Evolutionary conservation across 37 sponge, comb jelly and placozoan genomes (phyloP).

Genomic region (Chondrilla cf. caribensis): DNA sequence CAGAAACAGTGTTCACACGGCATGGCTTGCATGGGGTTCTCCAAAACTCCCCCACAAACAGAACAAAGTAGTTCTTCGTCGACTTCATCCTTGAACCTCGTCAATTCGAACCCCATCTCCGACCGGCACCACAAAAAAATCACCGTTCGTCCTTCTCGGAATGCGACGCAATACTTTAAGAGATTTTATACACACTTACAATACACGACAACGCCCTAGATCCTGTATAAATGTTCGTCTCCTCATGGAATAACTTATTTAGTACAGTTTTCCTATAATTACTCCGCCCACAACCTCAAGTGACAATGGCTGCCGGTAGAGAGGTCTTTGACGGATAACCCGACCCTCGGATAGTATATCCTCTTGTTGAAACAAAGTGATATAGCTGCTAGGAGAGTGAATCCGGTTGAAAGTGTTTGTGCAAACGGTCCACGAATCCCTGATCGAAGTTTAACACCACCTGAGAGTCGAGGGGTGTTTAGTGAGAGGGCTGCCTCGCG

Average conservation of each 20-base stretch:
- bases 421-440: too few species aligned
- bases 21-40: constrained; percentile 78
- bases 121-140: neutral
- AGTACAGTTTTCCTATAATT: neutral
- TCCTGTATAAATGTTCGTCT: constrained; percentile 1
- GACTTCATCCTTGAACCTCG: constrained; percentile 76
- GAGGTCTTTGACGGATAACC: too few species aligned
- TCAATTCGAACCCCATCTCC: constrained; percentile 87
- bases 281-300: constrained; percentile 1
- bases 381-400: too few species aligned
- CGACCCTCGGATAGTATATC: too few species aligned
- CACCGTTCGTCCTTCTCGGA: too few species aligned
- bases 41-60: constrained; percentile 85
- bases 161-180: neutral
- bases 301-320: too few species aligned
- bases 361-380: too few species aligned
- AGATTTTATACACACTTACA: neutral
- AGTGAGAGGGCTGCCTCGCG: too few species aligned
- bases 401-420: too few species aligned
- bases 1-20: constrained; percentile 97
- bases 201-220: neutral
- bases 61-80: constrained; percentile 94
- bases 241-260: too few species aligned
- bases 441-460: too few species aligned
- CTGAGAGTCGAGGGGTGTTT: too few species aligned